Evolutionary conservation across 2,797 vertebrate genomes (phyloP).

Genomic region (Aphelocoma californica): DNA sequence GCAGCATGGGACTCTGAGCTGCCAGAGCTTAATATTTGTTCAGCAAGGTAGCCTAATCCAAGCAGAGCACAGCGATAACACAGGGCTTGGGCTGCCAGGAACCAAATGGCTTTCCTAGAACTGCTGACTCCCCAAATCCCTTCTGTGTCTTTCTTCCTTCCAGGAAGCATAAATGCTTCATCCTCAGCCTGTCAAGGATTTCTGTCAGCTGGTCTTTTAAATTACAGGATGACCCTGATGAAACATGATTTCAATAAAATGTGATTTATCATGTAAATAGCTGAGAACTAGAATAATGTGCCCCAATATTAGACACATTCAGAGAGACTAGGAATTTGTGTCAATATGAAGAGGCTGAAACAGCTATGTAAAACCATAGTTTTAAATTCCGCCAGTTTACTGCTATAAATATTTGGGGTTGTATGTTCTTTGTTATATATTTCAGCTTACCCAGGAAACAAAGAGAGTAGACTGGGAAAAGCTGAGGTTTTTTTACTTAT

Average conservation of each 20-base stretch:
- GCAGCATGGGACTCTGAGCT: not conserved
- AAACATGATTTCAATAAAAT: not conserved
- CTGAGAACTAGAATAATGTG: not conserved
- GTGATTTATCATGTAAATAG: not conserved
- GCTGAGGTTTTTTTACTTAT: rapidly evolving
- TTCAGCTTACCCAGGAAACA: not conserved
- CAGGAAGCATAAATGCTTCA: not conserved
- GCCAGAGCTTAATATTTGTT: not conserved
- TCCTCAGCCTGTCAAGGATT: not conserved
- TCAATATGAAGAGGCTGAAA: not conserved
- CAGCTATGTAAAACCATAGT: not conserved
- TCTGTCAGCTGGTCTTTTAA: constrained; percentile 16
- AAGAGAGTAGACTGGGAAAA: not conserved
- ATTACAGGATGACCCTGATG: not conserved
- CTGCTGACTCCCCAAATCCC: not conserved
- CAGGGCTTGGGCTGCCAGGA: not conserved
- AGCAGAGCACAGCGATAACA: not conserved
- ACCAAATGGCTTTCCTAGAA: not conserved
- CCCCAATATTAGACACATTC: not conserved
- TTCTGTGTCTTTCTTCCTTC: not conserved
- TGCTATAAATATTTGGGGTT: not conserved
- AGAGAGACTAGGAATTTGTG: not conserved
- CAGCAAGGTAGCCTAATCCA: not conserved
- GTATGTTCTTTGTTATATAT: not conserved
- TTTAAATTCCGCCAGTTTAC: not conserved